Evolutionary conservation across 2,113 vertebrate genomes (phyloP), one percentile per base, ranked within the genome.

Genomic region (Bagarius yarrelli): DNA sequence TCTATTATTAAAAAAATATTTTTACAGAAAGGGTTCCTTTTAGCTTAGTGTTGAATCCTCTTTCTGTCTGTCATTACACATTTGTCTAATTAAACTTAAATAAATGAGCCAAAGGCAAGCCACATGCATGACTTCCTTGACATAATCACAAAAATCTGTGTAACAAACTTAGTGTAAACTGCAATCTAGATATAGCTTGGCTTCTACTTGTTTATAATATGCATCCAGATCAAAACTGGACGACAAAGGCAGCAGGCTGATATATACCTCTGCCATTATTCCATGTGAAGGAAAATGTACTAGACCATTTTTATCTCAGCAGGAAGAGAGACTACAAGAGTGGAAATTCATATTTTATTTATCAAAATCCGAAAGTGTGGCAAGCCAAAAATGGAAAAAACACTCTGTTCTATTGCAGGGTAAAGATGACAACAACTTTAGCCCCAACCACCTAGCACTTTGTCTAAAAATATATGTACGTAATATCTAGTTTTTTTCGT

Each of bases 281-380:
- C 83, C 84, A 86, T 84, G 84, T 86, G 84, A 86, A 75, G 72
- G 86, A 83, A 83, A 85, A 84, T 81, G 79, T 83, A 83, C 78
- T 71, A 72, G 63, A 64, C 78, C 61, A 70, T 79, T 74, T 79
- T 82, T 52, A 78, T 63, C 76, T 74, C 25, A 60, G 78, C 34
- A 60, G 71, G 36, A 70, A 34, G 40, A 71, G 52, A 70, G 70
- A 18, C 34, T 63, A 16, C 18, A 75, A 55, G n/a, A 85, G 70
- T 56, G 60, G 75, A 60, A 71, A 55, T 79, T 12, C n/a, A 90
- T 91, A 27, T 88, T 90, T 90, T 89, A 91, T 90, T 88, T 36
- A 91, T 88, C 12, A 55, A 50, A 63, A 19, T 64, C 70, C 40
- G 57, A 84, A 82, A 87, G 86, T 86, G 78, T 83, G 73, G 81